Conservation (phyloP, 2,797 vertebrate genomes). For the Acanthopagrus latus region DNA sequence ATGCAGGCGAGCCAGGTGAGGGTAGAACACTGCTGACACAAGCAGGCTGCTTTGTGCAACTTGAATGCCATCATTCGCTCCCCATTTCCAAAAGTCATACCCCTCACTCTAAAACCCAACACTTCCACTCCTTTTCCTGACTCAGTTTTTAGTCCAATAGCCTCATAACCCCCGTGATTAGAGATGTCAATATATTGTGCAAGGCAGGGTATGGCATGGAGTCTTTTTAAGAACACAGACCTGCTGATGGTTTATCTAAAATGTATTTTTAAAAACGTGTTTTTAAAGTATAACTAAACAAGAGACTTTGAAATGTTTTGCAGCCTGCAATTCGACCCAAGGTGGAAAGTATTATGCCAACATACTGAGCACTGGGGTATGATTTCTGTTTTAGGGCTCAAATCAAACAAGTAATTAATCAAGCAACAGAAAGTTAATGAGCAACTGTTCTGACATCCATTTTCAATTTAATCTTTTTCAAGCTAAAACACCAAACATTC, state of each 20-base stretch:
- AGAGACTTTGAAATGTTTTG: neutral
- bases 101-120: neutral
- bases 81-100: neutral
- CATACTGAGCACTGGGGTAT: too few species aligned
- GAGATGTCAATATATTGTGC: neutral
- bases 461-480: neutral
- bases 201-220: neutral
- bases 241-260: neutral
- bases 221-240: neutral
- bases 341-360: neutral
- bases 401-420: neutral
- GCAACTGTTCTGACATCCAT: neutral
- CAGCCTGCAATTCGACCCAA: neutral
- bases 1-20: conserved; percentile 3
- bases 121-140: neutral
- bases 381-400: neutral
- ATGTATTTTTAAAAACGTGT: neutral
- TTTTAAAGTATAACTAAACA: neutral
- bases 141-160: neutral
- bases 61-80: neutral
- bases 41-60: conserved; percentile 33
- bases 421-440: neutral
- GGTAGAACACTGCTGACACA: conserved; percentile 34
- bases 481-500: neutral
- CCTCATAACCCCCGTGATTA: neutral